These are phyloP conservation scores for Campoplex capitator DNA, from an alignment of 2,888 invertebrate species.

Conservation along the genomic window DNA sequence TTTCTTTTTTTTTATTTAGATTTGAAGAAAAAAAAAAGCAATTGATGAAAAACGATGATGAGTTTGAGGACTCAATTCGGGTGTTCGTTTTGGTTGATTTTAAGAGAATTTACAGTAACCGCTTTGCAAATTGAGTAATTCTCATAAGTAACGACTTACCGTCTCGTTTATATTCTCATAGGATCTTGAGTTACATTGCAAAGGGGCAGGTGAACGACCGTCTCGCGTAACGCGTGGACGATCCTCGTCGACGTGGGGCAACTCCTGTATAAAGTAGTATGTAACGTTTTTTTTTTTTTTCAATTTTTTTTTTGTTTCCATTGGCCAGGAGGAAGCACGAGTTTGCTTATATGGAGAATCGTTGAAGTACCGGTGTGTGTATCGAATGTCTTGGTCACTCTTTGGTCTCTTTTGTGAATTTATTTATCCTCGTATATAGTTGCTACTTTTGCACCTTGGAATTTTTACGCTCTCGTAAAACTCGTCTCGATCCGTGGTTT, in stretches of 20 bases:
- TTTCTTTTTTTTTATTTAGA: neutral
- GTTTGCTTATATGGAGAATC: slow-evolving; percentile 18
- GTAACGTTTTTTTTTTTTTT: slow-evolving; percentile 23
- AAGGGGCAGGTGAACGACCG: slow-evolving; percentile 69
- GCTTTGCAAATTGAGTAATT: slow-evolving; percentile 44
- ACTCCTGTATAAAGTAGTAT: slow-evolving; percentile 47
- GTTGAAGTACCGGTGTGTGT: slow-evolving; percentile 7
- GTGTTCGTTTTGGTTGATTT: neutral
- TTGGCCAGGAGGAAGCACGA: slow-evolving; percentile 19
- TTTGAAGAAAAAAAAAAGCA: neutral
- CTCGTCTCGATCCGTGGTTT: slow-evolving; percentile 12
- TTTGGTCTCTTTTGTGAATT: neutral
- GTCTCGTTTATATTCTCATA: slow-evolving; percentile 51
- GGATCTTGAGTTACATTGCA: slow-evolving; percentile 33
- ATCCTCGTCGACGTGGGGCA: slow-evolving; percentile 50
- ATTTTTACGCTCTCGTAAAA: slow-evolving; percentile 35
- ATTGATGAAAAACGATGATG: neutral
- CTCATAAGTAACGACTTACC: slow-evolving; percentile 56
- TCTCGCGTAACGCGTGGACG: slow-evolving; percentile 69
- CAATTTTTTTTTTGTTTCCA: neutral
- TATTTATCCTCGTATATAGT: slow-evolving; percentile 2
- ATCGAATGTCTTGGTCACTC: slow-evolving; percentile 26
- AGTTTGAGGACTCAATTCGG: neutral
- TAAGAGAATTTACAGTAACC: slow-evolving; percentile 2
- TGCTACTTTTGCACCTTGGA: slow-evolving; percentile 23